A percentile compares a stretch with the other conserved stretches of the same genome.
Conservation (phyloP, 2,888 invertebrate species). For the Brachyptera putata region DNA sequence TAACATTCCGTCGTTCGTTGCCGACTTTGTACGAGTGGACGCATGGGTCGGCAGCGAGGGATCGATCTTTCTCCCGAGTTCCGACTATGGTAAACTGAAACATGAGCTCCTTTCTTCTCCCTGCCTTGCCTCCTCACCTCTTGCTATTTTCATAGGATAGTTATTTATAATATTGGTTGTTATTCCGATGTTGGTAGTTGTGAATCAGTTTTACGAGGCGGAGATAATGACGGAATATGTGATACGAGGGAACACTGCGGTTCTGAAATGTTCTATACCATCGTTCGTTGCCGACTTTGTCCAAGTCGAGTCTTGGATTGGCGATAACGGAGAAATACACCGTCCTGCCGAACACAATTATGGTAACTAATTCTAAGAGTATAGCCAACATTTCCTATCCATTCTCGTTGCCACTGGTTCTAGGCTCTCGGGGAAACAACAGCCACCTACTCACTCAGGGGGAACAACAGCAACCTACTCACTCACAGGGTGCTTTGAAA, state of each 20-base stretch:
- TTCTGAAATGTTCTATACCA: conserved; percentile 69
- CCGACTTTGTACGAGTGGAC: conserved; percentile 86
- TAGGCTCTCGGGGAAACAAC: too few relatives aligned
- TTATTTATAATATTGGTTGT: too few relatives aligned
- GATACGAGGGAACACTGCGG: conserved; percentile 66
- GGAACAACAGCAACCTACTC: too few relatives aligned
- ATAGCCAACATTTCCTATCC: too few relatives aligned
- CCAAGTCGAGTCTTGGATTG: conserved; percentile 64
- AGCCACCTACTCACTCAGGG: too few relatives aligned
- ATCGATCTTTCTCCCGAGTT: conserved; percentile 64
- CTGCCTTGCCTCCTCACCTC: background rate
- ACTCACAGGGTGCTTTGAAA: too few relatives aligned
- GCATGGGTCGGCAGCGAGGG: conserved; percentile 66
- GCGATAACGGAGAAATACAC: conserved; percentile 27
- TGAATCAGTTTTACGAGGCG: conserved; percentile 67
- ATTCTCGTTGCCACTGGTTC: too few relatives aligned
- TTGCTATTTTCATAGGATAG: background rate
- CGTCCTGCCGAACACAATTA: conserved; percentile 29
- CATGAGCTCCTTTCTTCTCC: background rate
- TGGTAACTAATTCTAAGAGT: too few relatives aligned
- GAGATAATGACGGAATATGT: conserved; percentile 71
- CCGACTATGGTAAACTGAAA: conserved; percentile 63
- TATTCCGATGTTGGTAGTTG: too few relatives aligned
- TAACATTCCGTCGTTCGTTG: conserved; percentile 85
- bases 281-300: conserved; percentile 72